Evolutionary conservation across 2,113 vertebrate genomes (phyloP), one percentile per base, ranked within the genome.

Genomic region (Psilopogon haemacephalus): DNA sequence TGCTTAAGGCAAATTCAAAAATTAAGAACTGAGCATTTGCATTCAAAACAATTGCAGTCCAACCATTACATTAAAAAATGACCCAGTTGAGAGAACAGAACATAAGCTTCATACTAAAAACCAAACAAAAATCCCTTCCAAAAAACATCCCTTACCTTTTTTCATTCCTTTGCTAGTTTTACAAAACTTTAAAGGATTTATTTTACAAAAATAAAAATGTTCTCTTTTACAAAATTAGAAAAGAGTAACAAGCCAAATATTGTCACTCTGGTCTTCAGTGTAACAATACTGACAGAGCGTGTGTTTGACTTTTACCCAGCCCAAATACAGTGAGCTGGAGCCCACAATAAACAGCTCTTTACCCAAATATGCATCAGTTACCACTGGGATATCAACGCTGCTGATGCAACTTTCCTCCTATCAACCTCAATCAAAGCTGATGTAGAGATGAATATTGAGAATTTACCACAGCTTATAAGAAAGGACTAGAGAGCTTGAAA

Each of bases 41-140:
- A 75, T 26, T 44, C 27, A 75, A 48, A 70, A 54, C 37, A 7
- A 33, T 35, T 81, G 28, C 52, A 73, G 46, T 69, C n/a, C 42
- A 68, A 44, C 17, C 2, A 3, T 28, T 26, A 59, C 3, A 35
- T 10, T n/a, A n/a, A 58, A 58, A 56, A 84, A 56, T 4, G 4
- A 62, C 71, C 9, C 30, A 80, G 28, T 16, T 19, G 9, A 37
- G 5, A 60, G 20, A 75, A 50, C 15, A 67, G 28, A 26, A 78
- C 5, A 13, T 27, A 48, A 48, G 12, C 13, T 19, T 62, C 77
- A 70, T 5, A 12, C 5, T 27, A 33, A 33, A 76, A n/a, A 67
- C 1, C 11, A 70, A 62, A 23, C 4, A 2, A 23, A 71, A 56
- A 23, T 12, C 4, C 15, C 20, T 23, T 6, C 8, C 3, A 1